These are phyloP conservation scores for Tridacna gigas DNA, from an alignment of 2,888 invertebrate species.

Conservation along the genomic window DNA sequence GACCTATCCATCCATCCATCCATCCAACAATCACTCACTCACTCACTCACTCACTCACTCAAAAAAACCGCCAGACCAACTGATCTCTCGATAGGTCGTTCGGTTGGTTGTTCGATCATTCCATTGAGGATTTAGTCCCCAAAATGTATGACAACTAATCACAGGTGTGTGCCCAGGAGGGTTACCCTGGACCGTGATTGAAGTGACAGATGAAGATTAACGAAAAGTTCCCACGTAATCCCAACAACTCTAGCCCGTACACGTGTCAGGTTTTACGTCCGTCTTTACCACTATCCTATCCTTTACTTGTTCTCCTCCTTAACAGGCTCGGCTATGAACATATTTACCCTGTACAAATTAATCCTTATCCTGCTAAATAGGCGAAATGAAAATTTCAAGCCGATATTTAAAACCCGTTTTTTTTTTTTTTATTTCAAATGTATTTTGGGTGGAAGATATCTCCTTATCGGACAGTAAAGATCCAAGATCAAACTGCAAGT, in stretches of 20 bases:
- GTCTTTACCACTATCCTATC: too few species aligned
- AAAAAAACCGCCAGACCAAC: neutral
- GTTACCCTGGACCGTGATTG: neutral
- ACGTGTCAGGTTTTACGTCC: neutral
- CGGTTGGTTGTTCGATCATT: neutral
- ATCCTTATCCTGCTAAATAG: too few species aligned
- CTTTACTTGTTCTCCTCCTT: too few species aligned
- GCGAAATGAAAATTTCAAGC: too few species aligned
- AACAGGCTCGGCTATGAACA: too few species aligned
- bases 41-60: too few species aligned
- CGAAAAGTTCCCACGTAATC: conserved; percentile 1
- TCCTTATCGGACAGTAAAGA: too few species aligned
- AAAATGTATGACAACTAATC: neutral
- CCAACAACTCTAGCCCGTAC: neutral
- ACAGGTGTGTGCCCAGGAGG: conserved; percentile 4
- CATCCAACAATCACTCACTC: neutral
- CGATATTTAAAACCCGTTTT: too few species aligned
- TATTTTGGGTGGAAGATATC: too few species aligned
- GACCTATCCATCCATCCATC: neutral
- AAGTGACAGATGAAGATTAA: conserved; percentile 10
- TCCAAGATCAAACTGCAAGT: too few species aligned
- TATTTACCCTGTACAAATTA: too few species aligned
- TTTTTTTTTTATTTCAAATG: too few species aligned
- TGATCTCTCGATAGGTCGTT: neutral
- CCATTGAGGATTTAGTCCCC: neutral